Conservation (phyloP, 2,888 invertebrate genomes). For the Trissolcus brochymenae region DNA sequence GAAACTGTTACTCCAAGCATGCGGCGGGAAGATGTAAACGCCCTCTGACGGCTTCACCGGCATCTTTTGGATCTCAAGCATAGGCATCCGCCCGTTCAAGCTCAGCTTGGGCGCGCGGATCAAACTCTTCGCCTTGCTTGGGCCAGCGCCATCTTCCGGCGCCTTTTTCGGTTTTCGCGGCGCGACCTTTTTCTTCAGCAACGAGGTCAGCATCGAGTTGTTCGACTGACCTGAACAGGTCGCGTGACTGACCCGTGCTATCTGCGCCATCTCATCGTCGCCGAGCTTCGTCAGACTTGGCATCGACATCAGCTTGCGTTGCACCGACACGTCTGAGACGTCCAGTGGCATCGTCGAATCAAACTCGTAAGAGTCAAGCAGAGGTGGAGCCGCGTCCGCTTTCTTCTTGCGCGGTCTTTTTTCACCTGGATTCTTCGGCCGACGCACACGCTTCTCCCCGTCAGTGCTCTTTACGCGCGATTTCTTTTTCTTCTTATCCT, state of each 20-base stretch:
- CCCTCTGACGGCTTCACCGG: conserved; percentile 14
- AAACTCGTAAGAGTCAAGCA: conserved; percentile 30
- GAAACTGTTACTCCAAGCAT: conserved; percentile 4
- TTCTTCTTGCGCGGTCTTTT: conserved; percentile 67
- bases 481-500: conserved; percentile 65
- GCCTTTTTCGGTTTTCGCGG: conserved; percentile 6
- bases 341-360: conserved; percentile 63
- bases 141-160: not conserved
- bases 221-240: conserved; percentile 4
- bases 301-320: conserved; percentile 68
- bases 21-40: conserved; percentile 32
- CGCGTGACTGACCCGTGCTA: conserved; percentile 42
- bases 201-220: not conserved
- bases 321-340: conserved; percentile 69
- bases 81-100: conserved; percentile 29
- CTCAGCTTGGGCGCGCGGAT: conserved; percentile 36
- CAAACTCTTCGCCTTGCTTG: conserved; percentile 4
- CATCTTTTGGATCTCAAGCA: conserved; percentile 18
- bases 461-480: conserved; percentile 61
- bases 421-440: conserved; percentile 60
- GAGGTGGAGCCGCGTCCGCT: not conserved
- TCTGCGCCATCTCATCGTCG: conserved; percentile 1
- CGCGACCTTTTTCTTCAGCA: conserved; percentile 5
- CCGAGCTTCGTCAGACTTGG: conserved; percentile 58
- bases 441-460: conserved; percentile 42